Percentiles rank a stretch among this genome's conserved stretches.
These are phyloP conservation scores for Chelon auratus DNA, from an alignment of 2,797 vertebrate species.

Conservation along the genomic window DNA sequence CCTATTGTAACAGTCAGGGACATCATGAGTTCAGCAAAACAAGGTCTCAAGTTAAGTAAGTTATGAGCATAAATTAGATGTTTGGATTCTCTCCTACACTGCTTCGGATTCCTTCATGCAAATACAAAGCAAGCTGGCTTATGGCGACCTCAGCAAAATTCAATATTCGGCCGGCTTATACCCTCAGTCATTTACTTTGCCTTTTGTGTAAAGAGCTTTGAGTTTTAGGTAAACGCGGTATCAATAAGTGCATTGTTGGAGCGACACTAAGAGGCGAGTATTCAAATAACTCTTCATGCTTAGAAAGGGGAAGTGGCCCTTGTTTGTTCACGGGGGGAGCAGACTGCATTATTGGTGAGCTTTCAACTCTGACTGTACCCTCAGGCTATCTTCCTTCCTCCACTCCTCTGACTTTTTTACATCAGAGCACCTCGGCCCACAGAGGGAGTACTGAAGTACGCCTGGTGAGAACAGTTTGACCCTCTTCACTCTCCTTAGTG, in stretches of 20 bases:
- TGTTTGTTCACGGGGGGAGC: conserved; percentile 62
- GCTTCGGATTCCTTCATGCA: conserved; percentile 44
- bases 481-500: conserved; percentile 69
- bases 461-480: conserved; percentile 76
- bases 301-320: conserved; percentile 51
- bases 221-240: conserved; percentile 67
- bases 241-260: conserved; percentile 77
- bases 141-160: conserved; percentile 76
- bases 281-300: conserved; percentile 64
- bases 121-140: conserved; percentile 69
- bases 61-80: conserved; percentile 71
- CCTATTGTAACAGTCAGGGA: conserved; percentile 51
- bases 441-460: conserved; percentile 65
- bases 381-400: conserved; percentile 55
- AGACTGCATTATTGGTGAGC: conserved; percentile 51
- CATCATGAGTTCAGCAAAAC: conserved; percentile 70
- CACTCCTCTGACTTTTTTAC: conserved; percentile 46
- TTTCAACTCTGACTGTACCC: conserved; percentile 58
- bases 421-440: conserved; percentile 56
- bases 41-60: conserved; percentile 68
- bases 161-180: conserved; percentile 68
- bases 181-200: conserved; percentile 58
- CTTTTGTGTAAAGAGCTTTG: conserved; percentile 75
- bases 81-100: conserved; percentile 55
- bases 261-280: conserved; percentile 68